phyloP scores from a whole-genome alignment of 37 sponge, comb jelly and placozoan species.

The Theonella swinhoei region DNA sequence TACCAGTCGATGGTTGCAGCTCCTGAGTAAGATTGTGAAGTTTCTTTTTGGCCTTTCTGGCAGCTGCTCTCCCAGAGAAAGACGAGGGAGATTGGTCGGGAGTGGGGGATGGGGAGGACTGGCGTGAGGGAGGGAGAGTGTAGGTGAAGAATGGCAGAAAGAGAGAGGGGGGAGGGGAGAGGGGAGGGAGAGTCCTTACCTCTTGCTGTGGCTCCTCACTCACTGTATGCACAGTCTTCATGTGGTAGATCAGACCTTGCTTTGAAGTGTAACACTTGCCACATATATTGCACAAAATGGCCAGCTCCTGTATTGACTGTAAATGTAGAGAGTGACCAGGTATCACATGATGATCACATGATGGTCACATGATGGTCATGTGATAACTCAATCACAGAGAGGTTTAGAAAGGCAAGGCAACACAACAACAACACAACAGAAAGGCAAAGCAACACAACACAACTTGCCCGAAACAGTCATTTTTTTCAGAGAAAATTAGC shows the following conservation, averaged over 20 bases:
- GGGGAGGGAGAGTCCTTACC: not conserved
- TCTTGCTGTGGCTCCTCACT: not conserved
- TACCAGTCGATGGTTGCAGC: too few species aligned
- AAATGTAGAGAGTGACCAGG: not conserved
- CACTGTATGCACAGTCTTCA: too few species aligned
- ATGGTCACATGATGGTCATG: too few species aligned
- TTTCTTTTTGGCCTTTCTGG: not conserved
- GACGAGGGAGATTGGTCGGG: conserved; percentile 1
- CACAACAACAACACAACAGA: too few species aligned
- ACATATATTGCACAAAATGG: conserved; percentile 41
- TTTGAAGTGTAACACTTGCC: conserved; percentile 51
- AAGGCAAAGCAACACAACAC: too few species aligned
- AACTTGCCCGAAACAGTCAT: too few species aligned
- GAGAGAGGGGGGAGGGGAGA: conserved; percentile 6
- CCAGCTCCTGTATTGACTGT: conserved; percentile 7
- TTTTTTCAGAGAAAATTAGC: too few species aligned
- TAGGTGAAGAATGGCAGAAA: not conserved
- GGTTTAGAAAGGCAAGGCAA: too few species aligned
- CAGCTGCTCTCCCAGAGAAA: not conserved
- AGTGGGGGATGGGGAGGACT: not conserved
- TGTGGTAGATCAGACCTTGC: conserved; percentile 65
- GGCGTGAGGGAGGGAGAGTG: not conserved
- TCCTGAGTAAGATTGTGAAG: not conserved
- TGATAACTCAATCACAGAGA: too few species aligned
- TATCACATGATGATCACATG: too few species aligned